Evolutionary conservation across 2,888 invertebrate species (phyloP), one percentile per base, ranked within the genome.

Genomic region (Erebia ligea): DNA sequence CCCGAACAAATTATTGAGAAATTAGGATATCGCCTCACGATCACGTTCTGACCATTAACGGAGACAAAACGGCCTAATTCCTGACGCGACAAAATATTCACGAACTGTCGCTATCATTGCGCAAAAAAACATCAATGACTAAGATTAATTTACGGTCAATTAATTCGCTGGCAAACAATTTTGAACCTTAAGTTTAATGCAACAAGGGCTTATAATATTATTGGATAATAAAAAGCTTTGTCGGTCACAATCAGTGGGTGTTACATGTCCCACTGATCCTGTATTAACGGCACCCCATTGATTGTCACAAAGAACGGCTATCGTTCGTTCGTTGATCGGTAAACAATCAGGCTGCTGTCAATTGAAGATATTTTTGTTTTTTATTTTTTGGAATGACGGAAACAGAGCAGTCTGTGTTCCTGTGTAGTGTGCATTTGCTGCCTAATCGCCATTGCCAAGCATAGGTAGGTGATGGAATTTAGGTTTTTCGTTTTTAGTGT

Each of bases 1-100:
- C 85, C 85, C 79, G 83, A 83, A 86, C 85, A 88, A 85, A 88
- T 90, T 87, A 90, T 86, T 84, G 84, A 83, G 79, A 91, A 92
- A 92, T 92, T 91, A 87, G 81, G 84, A 81, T 82, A 85, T 82
- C 84, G 84, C 84, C 86, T 82, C 82, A 85, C 84, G 86, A 91
- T 92, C 92, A 93, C 92, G 92, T 93, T 91, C 83, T 82, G 83
- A 85, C 89, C 92, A 92, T 93, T 92, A 93, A 89, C 73, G 90
- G 87, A 91, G 92, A 92, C 92, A 92, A 92, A 92, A 91, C 90
- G 84, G 76, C 80, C 88, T 93, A 93, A 93, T 91, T 90, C 93
- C 91, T 86, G 83, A 85, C 84, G 82, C 84, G 86, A 86, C 86
- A 84, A 84, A 88, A 91, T 91, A 90, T 91, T 84, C 92, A 93